Evolutionary conservation across 2,888 invertebrate genomes (phyloP).

Genomic region (Rhogogaster chlorosoma): DNA sequence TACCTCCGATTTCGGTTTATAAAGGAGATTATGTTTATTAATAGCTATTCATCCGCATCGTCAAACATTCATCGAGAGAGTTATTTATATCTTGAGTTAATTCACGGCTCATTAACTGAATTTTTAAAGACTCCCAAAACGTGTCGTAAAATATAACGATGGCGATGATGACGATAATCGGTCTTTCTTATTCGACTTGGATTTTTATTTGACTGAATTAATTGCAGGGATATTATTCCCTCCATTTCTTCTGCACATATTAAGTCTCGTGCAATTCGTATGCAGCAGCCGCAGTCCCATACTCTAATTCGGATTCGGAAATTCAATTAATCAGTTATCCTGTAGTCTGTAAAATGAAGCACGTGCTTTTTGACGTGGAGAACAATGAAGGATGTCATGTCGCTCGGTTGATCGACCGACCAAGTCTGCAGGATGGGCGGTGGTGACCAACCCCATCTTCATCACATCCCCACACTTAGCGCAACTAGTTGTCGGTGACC

Average conservation of each 20-base stretch:
- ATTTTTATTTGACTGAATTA: neutral
- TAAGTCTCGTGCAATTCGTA: neutral
- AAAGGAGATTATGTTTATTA: neutral
- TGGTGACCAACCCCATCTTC: constrained; percentile 32
- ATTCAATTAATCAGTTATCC: constrained; percentile 14
- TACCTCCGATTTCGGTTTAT: constrained; percentile 3
- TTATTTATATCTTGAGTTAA: neutral
- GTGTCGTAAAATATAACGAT: neutral
- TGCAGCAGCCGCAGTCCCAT: neutral
- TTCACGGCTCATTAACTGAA: constrained; percentile 13
- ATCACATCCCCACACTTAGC: constrained; percentile 29
- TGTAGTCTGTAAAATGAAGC: neutral
- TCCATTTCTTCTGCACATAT: neutral
- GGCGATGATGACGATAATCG: neutral
- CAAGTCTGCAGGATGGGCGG: neutral
- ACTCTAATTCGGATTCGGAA: neutral
- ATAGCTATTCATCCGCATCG: neutral
- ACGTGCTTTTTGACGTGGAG: neutral
- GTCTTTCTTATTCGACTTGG: neutral
- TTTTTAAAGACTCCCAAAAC: neutral
- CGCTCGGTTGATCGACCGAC: constrained; percentile 21
- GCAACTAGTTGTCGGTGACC: constrained; percentile 50
- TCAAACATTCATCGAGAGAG: neutral
- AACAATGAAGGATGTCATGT: neutral
- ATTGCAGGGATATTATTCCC: neutral